Base-by-base conservation (phyloP, 2,888 invertebrate species). In the Altica lythri region DNA sequence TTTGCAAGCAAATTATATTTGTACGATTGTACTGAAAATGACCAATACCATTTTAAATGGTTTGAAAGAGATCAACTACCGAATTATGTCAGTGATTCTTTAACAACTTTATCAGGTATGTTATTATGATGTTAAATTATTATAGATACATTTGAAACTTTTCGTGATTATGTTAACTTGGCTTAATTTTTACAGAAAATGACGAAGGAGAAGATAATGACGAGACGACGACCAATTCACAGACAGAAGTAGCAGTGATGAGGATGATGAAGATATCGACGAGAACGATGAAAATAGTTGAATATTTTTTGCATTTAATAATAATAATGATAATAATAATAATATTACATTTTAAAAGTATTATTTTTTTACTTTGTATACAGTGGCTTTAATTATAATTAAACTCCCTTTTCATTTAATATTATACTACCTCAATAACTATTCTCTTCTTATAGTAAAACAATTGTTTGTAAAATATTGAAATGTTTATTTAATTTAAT, bases 11-110 rank as follows among this genome's bases (percentile, higher is more conserved):
- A 45, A 55, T 17, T 51, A 46, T 42, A 50, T 51, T 16, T 51
- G 25, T 16, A 32, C 17, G 1, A 55, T 55, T 32, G n/a, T n/a
- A n/a, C n/a, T n/a, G 22, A 5, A 22, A 22, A 8, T 22, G 4
- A 22, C 25, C 40, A 29, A 25, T 51, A 55, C 34, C 25, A 55
- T 51, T 55, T 55, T 51, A 55, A 55, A 45, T 55, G 55, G 50
- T 50, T 55, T 50, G 50, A 55, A 50, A 45, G 49, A 29, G 42
- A 45, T 55, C 47, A 51, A 10, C 29, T 51, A 22, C 45, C 55
- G 18, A 51, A 51, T 40, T 50, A 32, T 51, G 42, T 46, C 45
- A 44, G 55, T 38, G 55, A 55, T 30, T 55, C 55, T 18, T 38
- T 55, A 29, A 32, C 25, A 43, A 54, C 54, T 43, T n/a, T 34